Evolutionary conservation across 2,113 vertebrate species (phyloP), one percentile per base, ranked within the genome.

Genomic region (Spheniscus mendiculus): DNA sequence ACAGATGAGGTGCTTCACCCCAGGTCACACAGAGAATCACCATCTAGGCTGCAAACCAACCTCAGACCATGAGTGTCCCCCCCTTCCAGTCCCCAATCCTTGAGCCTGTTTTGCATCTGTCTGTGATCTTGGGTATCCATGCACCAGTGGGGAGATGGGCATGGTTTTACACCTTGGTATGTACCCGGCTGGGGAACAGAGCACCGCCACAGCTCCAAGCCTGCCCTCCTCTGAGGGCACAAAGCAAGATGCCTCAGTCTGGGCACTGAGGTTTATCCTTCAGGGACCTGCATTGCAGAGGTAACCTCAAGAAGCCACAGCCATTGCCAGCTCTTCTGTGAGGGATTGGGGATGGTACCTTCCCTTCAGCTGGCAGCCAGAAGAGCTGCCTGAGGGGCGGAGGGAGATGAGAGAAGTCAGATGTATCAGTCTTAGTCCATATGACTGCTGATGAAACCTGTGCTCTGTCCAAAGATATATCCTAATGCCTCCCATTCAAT

Each of bases 401-500:
- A 93, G 56, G n/a, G 56, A 82, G 58, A 70, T 4, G 0, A 49
- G 38, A 87, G 40, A 90, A 90, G 29, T 95, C 38, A 92, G 70
- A 45, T 78, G n/a, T 73, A 83, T 88, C 69, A 58, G 78, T 93
- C 90, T 90, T 70, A 90, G 81, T 59, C 93, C 56, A 6, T 95
- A 32, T 9, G 20, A 83, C 55, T 95, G 95, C 83, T 93, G 93
- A 77, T 95, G 69, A 88, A 97, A 93, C n/a, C 61, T 84, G 66
- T 89, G 67, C 79, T 94, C 62, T 90, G 49, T 74, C 89, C 87
- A 81, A 74, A 95, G 86, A 89, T 85, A 77, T 40, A 94, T 87
- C 70, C 77, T 81, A 96, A 84, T 72, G 92, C 79, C 52, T 98
- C 90, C 79, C 84, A 76, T 94, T 97, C 95, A 66, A 92, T 95